Evolutionary conservation across 2,113 vertebrate species (phyloP), one percentile per base, ranked within the genome.

Genomic region (Toxostoma redivivum): DNA sequence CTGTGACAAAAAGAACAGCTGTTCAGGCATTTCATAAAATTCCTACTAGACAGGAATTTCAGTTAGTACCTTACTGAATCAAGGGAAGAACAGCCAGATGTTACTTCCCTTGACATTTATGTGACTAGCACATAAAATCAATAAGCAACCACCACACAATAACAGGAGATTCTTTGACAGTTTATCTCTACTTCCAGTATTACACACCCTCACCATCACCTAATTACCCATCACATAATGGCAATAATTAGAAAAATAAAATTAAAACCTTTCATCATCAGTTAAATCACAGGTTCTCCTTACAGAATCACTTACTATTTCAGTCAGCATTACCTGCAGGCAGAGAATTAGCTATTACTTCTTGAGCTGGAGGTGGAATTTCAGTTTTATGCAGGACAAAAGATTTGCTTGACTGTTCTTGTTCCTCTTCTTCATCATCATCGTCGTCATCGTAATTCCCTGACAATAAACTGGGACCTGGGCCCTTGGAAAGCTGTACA

Each of bases 371-470:
- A 51, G 92, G 64, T 86, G 94, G 92, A 50, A 95, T 90, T 86
- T 93, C 93, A 56, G 95, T 86, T 54, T 97, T 95, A 27, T 79
- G 90, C 30, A 10, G 15, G 85, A 83, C 17, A 5, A 76, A 71
- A 14, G 62, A 79, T 66, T 88, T 83, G 50, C 65, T 88, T 53
- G 74, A n/a, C 10, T 70, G 81, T 56, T 88, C 89, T 90, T 69
- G 86, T 50, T 96, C 90, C 4, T 95, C 93, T 4, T 96, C 95
- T 22, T 95, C 96, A 1, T 98, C 97, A 0, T 97, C 98, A 2
- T 99, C 98, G 2, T 99, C 86, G 0, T 98, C 98, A 2, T 98
- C 98, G 8, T 99, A 99, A 84, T 98, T 92, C 78, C 97, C 99
- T 47, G 97, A 96, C 77, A 99, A 87, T 31, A 99, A 96, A 71